Evolutionary conservation across 35 echinoderm and acorn worm genomes (phyloP).

Genomic region (Lytechinus variegatus): DNA sequence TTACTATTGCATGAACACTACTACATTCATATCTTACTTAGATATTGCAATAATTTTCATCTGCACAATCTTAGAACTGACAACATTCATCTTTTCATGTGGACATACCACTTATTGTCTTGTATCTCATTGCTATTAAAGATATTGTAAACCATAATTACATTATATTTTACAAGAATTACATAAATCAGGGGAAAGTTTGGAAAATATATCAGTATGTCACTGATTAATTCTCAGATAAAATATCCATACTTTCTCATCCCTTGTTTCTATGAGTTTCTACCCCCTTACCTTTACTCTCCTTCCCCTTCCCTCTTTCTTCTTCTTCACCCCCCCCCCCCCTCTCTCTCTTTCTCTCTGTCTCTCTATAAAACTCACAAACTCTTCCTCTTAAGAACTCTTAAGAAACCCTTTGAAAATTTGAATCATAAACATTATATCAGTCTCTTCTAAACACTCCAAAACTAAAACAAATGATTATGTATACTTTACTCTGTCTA

Average conservation of each 20-base stretch:
- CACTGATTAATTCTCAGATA: too few relatives aligned
- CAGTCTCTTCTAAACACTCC: not conserved
- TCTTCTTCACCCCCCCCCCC: not conserved
- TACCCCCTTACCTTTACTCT: not conserved
- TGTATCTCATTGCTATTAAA: too few relatives aligned
- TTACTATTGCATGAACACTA: too few relatives aligned
- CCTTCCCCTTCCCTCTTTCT: not conserved
- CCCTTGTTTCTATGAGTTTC: not conserved
- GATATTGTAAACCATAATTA: too few relatives aligned
- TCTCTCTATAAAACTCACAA: not conserved
- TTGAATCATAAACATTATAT: not conserved
- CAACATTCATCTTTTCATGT: too few relatives aligned
- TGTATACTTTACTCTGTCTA: not conserved
- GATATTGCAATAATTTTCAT: not conserved
- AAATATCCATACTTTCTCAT: too few relatives aligned
- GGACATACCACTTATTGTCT: too few relatives aligned
- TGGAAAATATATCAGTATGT: too few relatives aligned
- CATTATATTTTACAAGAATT: too few relatives aligned
- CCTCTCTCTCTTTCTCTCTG: not conserved
- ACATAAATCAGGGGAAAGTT: too few relatives aligned
- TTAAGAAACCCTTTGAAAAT: not conserved
- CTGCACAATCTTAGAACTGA: not conserved
- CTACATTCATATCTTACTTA: not conserved
- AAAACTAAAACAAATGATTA: not conserved
- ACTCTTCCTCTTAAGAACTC: not conserved